Conservation (phyloP, 2,888 invertebrate species). For the Griposia aprilina region DNA sequence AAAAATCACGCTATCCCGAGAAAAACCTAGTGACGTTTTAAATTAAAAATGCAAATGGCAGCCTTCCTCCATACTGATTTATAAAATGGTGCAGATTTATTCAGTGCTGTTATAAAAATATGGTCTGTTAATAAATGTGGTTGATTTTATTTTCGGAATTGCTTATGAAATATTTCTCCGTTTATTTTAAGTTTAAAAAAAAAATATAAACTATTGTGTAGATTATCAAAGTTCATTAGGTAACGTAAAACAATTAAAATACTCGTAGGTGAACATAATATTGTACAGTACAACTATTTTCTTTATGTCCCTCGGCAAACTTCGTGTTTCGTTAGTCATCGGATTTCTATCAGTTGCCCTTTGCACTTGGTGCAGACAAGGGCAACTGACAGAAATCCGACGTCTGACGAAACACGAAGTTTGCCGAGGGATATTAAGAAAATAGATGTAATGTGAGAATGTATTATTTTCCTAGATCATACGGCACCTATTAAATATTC, state of each 20-base stretch:
- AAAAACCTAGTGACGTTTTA: conserved; percentile 4
- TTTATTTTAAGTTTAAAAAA: background rate
- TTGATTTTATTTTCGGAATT: background rate
- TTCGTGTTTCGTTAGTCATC: too few species aligned
- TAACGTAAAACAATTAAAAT: background rate
- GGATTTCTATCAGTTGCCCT: too few species aligned
- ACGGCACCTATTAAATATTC: background rate
- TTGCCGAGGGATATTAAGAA: too few species aligned
- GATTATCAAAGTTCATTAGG: background rate
- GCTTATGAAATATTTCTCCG: background rate
- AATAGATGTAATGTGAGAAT: too few species aligned
- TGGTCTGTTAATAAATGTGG: conserved; percentile 2
- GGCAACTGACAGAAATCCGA: too few species aligned
- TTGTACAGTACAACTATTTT: too few species aligned
- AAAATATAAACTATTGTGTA: background rate
- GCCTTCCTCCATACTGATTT: conserved; percentile 4
- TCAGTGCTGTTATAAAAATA: conserved; percentile 5
- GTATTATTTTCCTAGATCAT: background rate
- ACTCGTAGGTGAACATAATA: background rate
- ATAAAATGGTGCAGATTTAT: conserved; percentile 21
- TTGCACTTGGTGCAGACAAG: too few species aligned
- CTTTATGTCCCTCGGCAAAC: too few species aligned
- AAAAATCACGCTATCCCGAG: conserved; percentile 10
- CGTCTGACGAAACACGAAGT: too few species aligned
- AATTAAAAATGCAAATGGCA: conserved; percentile 52